Evolutionary conservation across 2,113 vertebrate genomes (phyloP).

Genomic region (Psephotus haematonotus): DNA sequence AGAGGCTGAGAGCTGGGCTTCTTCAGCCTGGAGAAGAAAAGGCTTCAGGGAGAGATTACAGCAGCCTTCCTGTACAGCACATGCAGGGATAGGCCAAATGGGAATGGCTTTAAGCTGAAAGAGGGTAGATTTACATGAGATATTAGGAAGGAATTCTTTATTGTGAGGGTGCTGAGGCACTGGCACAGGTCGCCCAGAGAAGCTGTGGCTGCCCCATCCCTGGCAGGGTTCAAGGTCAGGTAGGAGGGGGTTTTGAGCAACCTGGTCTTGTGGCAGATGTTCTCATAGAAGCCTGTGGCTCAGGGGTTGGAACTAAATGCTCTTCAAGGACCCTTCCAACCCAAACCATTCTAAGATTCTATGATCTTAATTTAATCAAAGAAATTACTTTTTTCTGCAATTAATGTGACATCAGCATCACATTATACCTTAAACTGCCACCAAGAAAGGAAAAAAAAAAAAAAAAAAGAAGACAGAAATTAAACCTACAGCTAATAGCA

Average conservation of each 20-base stretch:
- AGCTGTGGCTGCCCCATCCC: neutral
- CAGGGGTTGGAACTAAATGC: neutral
- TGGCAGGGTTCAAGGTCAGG: neutral
- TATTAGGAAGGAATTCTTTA: neutral
- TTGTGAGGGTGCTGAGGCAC: neutral
- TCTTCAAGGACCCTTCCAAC: neutral
- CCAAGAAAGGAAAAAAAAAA: neutral
- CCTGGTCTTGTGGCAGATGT: neutral
- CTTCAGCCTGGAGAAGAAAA: neutral
- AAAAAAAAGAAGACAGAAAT: neutral
- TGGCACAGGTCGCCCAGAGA: neutral
- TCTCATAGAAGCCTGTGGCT: neutral
- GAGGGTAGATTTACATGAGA: neutral
- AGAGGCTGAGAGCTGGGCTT: neutral
- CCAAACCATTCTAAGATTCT: neutral
- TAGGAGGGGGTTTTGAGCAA: neutral
- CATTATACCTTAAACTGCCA: neutral
- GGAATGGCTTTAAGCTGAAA: neutral
- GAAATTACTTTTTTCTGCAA: neutral
- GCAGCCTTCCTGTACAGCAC: neutral
- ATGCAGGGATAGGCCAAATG: neutral
- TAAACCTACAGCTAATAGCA: neutral
- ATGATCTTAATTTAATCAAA: neutral
- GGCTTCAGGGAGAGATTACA: neutral
- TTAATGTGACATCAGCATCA: neutral